Evolutionary conservation across 1,140 invertebrate genomes (phyloP).

Genomic region (Sycophila sp.): DNA sequence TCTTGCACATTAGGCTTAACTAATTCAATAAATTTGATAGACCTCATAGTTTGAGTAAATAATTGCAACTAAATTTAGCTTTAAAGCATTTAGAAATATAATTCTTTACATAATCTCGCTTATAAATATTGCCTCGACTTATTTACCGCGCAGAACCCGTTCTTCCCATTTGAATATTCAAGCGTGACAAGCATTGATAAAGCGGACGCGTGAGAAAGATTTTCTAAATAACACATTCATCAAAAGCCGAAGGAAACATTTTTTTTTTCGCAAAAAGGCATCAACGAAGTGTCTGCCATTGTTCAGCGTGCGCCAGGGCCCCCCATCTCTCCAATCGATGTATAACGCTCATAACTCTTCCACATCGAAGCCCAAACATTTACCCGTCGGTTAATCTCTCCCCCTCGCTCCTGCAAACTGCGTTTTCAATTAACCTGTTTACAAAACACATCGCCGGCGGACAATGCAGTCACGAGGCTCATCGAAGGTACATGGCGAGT

Average conservation of each 20-base stretch:
- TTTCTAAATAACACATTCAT: background rate
- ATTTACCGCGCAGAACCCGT: too few species aligned
- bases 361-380: background rate
- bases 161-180: too few species aligned
- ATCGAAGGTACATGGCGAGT: too few species aligned
- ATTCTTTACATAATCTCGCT: background rate
- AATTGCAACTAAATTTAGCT: background rate
- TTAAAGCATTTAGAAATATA: background rate
- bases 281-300: too few species aligned
- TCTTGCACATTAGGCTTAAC: too few species aligned
- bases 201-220: background rate
- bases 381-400: background rate
- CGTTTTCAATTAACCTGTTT: too few species aligned
- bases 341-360: background rate
- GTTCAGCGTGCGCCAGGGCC: background rate
- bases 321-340: background rate
- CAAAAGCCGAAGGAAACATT: too few species aligned
- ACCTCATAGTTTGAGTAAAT: too few species aligned
- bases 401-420: background rate
- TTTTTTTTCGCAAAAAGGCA: too few species aligned
- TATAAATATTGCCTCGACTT: background rate
- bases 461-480: too few species aligned
- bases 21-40: too few species aligned
- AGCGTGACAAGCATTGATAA: background rate
- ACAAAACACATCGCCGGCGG: too few species aligned